Percentiles rank a stretch among this genome's conserved stretches.
Conservation (phyloP, 2,113 vertebrate species). For the Telmatochromis sp. region DNA sequence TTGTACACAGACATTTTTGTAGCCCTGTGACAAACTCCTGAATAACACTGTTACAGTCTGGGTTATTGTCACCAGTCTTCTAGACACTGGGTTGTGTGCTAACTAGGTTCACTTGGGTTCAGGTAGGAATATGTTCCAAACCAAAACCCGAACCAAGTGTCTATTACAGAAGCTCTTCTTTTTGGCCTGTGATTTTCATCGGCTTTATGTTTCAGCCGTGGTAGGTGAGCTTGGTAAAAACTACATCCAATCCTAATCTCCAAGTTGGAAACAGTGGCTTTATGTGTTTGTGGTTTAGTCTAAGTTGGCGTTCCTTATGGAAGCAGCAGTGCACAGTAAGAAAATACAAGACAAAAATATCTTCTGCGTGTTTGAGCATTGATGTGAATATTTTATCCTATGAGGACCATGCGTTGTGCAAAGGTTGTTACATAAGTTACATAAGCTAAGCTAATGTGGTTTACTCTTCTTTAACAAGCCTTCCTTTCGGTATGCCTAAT, state of each 20-base stretch:
- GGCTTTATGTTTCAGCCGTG: not conserved
- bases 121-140: not conserved
- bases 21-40: not conserved
- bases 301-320: not conserved
- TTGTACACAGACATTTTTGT: not conserved
- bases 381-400: conserved; percentile 5
- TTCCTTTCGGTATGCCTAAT: conserved; percentile 14
- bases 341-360: not conserved
- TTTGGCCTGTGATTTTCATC: not conserved
- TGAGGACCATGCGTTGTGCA: not conserved
- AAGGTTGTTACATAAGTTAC: conserved; percentile 5
- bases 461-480: conserved; percentile 20
- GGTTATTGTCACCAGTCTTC: not conserved
- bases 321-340: not conserved
- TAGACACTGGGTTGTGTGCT: not conserved
- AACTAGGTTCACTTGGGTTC: not conserved
- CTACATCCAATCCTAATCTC: not conserved
- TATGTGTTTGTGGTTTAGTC: not conserved
- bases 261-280: not conserved
- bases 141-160: not conserved
- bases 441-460: not conserved
- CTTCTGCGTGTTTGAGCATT: not conserved
- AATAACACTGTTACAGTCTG: not conserved
- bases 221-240: not conserved
- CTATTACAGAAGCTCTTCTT: not conserved